Evolutionary conservation across 2,888 invertebrate genomes (phyloP).

Genomic region (Hyppa rectilinea): DNA sequence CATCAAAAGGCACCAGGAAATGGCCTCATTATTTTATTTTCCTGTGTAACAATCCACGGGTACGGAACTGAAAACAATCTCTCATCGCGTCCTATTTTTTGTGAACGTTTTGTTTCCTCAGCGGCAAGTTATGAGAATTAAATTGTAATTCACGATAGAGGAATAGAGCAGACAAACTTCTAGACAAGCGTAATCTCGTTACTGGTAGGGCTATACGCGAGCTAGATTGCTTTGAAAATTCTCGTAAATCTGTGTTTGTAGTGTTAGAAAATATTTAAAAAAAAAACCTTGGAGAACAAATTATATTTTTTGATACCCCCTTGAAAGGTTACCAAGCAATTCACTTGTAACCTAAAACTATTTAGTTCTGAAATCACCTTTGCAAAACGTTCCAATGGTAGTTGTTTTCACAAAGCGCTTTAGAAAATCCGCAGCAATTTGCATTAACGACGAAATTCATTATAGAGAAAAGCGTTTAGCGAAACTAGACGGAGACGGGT

Average conservation of each 20-base stretch:
- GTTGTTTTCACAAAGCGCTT: slow-evolving; percentile 48
- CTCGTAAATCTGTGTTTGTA: neutral
- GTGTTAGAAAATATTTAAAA: neutral
- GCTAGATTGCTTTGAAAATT: neutral
- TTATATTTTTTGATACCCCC: neutral
- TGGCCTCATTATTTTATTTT: slow-evolving; percentile 64
- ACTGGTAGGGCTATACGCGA: neutral
- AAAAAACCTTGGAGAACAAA: neutral
- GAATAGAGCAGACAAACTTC: neutral
- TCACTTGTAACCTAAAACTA: slow-evolving; percentile 11
- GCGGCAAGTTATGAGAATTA: slow-evolving; percentile 5
- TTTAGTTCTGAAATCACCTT: slow-evolving; percentile 31
- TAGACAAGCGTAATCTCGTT: neutral
- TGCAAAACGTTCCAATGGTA: slow-evolving; percentile 28
- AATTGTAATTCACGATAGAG: slow-evolving; percentile 8
- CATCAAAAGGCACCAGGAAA: slow-evolving; percentile 59
- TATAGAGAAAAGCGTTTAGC: slow-evolving; percentile 56
- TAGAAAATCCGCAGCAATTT: slow-evolving; percentile 58
- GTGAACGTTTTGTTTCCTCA: slow-evolving; percentile 25
- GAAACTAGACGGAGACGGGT: slow-evolving; percentile 50
- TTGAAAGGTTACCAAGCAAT: slow-evolving; percentile 24
- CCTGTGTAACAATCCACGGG: slow-evolving; percentile 54
- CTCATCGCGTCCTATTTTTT: slow-evolving; percentile 39
- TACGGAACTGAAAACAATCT: slow-evolving; percentile 59
- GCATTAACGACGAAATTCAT: slow-evolving; percentile 62